phyloP scores from a whole-genome alignment of 2,888 invertebrate species.

The Drosophila neotestacea region DNA sequence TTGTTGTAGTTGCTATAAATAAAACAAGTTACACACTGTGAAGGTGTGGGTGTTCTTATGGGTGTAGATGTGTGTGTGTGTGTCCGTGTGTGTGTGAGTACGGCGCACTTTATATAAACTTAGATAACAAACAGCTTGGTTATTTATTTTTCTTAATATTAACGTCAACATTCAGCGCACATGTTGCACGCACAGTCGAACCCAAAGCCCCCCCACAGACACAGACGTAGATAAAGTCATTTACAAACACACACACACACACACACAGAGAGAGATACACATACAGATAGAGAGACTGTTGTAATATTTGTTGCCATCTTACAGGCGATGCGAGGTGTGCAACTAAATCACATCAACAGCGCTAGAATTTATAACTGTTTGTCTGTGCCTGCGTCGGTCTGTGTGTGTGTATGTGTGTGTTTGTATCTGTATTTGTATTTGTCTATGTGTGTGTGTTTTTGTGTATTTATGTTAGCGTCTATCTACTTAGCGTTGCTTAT shows the following conservation, averaged over 20 bases:
- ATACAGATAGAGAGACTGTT: slow-evolving; percentile 40
- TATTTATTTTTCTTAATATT: slow-evolving; percentile 81
- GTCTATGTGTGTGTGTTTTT: slow-evolving; percentile 20
- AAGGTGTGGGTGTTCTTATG: background rate
- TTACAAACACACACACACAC: slow-evolving; percentile 64
- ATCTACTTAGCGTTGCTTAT: slow-evolving; percentile 76
- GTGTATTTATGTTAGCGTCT: slow-evolving; percentile 67
- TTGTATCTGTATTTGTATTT: slow-evolving; percentile 3
- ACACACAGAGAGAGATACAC: slow-evolving; percentile 23
- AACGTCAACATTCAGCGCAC: slow-evolving; percentile 81
- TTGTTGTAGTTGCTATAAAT: slow-evolving; percentile 79
- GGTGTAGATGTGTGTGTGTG: slow-evolving; percentile 7
- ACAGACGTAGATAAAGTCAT: slow-evolving; percentile 75
- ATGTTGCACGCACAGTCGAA: slow-evolving; percentile 76
- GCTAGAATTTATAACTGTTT: slow-evolving; percentile 76
- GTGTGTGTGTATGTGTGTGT: slow-evolving; percentile 18
- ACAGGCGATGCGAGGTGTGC: slow-evolving; percentile 80
- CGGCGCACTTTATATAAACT: slow-evolving; percentile 75
- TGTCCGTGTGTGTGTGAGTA: slow-evolving; percentile 37
- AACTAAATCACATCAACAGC: slow-evolving; percentile 80
- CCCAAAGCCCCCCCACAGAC: slow-evolving; percentile 44
- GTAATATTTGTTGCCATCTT: slow-evolving; percentile 78
- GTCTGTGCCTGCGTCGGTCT: slow-evolving; percentile 26
- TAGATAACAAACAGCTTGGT: slow-evolving; percentile 80
- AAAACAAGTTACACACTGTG: slow-evolving; percentile 61